Evolutionary conservation across 2,888 invertebrate species (phyloP), one percentile per base, ranked within the genome.

Genomic region (Brachyptera putata): DNA sequence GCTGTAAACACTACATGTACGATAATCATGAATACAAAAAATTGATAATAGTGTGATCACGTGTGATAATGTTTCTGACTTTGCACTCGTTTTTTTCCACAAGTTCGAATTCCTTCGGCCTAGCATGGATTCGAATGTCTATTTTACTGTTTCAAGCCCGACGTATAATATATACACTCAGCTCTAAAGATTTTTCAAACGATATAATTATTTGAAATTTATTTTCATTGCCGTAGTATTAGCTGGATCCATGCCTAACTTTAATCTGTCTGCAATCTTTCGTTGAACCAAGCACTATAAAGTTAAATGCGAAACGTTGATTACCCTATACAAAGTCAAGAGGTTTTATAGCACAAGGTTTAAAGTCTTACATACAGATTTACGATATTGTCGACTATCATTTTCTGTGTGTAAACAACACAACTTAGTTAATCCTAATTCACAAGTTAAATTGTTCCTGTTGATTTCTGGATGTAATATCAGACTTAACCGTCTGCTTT

Each of bases 341-440:
- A 18, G 18, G 11, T 43, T 43, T 43, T 43, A 43, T 43, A 3
- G 43, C 43, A 16, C 3, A n/a, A 3, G 43, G 43, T 43, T 43
- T 43, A 43, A 43, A 43, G 43, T 43, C 43, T 43, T 43, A 43
- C 43, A 43, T 21, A 43, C 18, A 43, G 18, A 43, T 43, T 43
- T 43, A 43, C 18, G 16, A 21, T 4, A 21, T 43, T 43, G 9
- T 43, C 43, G 43, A 5, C 14, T 4, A 16, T 11, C 5, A 7
- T 7, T 30, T 7, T 30, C 18, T 43, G 43, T 18, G 16, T 43
- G 43, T 43, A 18, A 18, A 43, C 43, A 43, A 5, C 21, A 18
- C 18, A 18, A 43, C 16, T 43, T 21, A 43, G 43, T 43, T 43
- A 43, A 43, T 43, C 43, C 43, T 21, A 18, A 21, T 21, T 14